Percentiles rank a stretch among this genome's conserved stretches.
These are phyloP conservation scores for Pampusana beccarii DNA, from an alignment of 2,113 vertebrate species.

Conservation along the genomic window DNA sequence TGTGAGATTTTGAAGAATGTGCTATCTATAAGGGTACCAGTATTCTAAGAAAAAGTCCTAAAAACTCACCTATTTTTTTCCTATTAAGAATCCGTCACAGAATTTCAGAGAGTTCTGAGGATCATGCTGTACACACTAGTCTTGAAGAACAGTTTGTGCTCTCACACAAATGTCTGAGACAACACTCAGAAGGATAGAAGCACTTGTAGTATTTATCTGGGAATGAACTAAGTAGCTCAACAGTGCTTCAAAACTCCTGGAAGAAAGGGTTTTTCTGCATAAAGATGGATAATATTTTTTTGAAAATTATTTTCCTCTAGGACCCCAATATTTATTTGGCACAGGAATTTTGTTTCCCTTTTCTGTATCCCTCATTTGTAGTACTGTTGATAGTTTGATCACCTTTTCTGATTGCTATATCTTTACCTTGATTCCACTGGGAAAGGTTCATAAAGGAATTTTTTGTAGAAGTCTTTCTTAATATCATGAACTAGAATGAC, in stretches of 20 bases:
- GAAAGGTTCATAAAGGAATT: conserved; percentile 98
- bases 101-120: not conserved
- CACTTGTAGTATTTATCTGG: not conserved
- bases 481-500: conserved; percentile 98
- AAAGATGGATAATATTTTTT: not conserved
- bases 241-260: not conserved
- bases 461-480: conserved; percentile 99
- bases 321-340: not conserved
- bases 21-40: not conserved
- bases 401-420: not conserved
- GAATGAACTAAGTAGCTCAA: not conserved
- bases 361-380: not conserved
- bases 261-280: not conserved
- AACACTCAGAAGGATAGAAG: not conserved
- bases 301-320: not conserved
- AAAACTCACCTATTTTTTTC: not conserved
- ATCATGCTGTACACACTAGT: not conserved
- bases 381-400: not conserved
- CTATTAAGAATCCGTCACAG: not conserved
- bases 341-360: not conserved
- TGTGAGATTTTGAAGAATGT: not conserved
- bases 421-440: conserved; percentile 96
- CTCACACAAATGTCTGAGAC: not conserved
- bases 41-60: not conserved
- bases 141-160: not conserved